Evolutionary conservation across 1,140 invertebrate species (phyloP).

Genomic region (Drosophila arawakana): DNA sequence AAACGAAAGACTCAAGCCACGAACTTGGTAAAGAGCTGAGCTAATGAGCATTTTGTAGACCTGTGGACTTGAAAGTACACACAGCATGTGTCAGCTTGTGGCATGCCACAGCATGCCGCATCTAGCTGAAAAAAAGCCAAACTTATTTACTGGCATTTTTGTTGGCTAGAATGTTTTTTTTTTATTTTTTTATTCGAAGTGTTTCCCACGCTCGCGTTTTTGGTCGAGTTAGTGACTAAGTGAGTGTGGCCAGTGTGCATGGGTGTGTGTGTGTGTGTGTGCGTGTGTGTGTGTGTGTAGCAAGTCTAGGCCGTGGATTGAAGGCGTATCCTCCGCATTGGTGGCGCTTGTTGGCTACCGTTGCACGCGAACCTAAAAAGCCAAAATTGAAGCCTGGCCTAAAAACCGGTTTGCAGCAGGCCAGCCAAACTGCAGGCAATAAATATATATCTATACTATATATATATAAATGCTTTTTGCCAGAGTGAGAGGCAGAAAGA

Average conservation of each 20-base stretch:
- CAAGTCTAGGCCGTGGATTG: slow-evolving; percentile 55
- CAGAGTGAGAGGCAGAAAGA: background rate
- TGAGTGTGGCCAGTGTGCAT: slow-evolving; percentile 1
- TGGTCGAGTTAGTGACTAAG: slow-evolving; percentile 3
- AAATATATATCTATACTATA: slow-evolving; percentile 8
- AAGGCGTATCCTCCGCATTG: slow-evolving; percentile 42
- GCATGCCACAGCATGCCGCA: slow-evolving; percentile 5
- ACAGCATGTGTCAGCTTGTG: background rate
- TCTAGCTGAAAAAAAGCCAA: slow-evolving; percentile 9
- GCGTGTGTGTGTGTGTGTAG: slow-evolving; percentile 16
- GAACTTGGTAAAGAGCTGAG: slow-evolving; percentile 42
- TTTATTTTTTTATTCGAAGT: background rate
- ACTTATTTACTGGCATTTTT: background rate
- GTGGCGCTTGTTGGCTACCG: slow-evolving; percentile 76
- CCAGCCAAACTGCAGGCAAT: slow-evolving; percentile 22
- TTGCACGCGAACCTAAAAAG: slow-evolving; percentile 64
- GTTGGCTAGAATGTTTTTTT: background rate
- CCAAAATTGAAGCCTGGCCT: slow-evolving; percentile 32
- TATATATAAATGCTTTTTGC: slow-evolving; percentile 3
- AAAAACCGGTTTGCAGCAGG: slow-evolving; percentile 49
- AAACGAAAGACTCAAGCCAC: slow-evolving; percentile 75
- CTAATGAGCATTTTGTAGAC: slow-evolving; percentile 26
- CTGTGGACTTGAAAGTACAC: background rate
- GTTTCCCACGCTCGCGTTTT: slow-evolving; percentile 46
- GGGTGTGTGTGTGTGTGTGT: slow-evolving; percentile 3